Conservation (phyloP, 2,113 vertebrate species). For the Scalopus aquaticus region DNA sequence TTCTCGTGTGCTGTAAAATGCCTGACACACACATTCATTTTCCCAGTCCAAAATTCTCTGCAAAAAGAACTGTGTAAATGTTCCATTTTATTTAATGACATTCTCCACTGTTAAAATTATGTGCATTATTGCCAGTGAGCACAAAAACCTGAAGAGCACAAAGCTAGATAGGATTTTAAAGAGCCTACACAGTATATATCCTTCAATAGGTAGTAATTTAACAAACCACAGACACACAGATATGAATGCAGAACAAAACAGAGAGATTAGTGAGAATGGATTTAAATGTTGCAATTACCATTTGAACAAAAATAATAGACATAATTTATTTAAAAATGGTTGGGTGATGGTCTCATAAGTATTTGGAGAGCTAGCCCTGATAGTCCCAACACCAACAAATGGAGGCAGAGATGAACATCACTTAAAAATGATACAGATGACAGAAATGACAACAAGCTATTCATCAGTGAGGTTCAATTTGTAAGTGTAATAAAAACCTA, state of each 20-base stretch:
- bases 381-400: conserved; percentile 45
- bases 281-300: conserved; percentile 54
- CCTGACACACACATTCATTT: conserved; percentile 78
- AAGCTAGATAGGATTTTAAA: conserved; percentile 70
- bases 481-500: conserved; percentile 82
- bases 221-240: conserved; percentile 8
- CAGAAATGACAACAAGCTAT: conserved; percentile 82
- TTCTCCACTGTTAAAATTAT: conserved; percentile 78
- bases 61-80: conserved; percentile 77
- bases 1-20: conserved; percentile 66
- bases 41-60: conserved; percentile 68
- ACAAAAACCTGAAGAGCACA: conserved; percentile 70
- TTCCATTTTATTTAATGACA: conserved; percentile 74
- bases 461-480: conserved; percentile 80
- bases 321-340: conserved; percentile 67
- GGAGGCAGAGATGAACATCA: conserved; percentile 68
- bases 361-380: neutral
- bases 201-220: conserved; percentile 17
- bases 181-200: conserved; percentile 2
- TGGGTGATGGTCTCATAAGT: neutral
- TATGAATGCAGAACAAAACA: neutral
- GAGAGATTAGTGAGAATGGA: conserved; percentile 2
- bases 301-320: conserved; percentile 74
- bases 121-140: conserved; percentile 73
- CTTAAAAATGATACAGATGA: conserved; percentile 82